Evolutionary conservation across 2,113 vertebrate species (phyloP), one percentile per base, ranked within the genome.

Genomic region (Sylvia atricapilla): DNA sequence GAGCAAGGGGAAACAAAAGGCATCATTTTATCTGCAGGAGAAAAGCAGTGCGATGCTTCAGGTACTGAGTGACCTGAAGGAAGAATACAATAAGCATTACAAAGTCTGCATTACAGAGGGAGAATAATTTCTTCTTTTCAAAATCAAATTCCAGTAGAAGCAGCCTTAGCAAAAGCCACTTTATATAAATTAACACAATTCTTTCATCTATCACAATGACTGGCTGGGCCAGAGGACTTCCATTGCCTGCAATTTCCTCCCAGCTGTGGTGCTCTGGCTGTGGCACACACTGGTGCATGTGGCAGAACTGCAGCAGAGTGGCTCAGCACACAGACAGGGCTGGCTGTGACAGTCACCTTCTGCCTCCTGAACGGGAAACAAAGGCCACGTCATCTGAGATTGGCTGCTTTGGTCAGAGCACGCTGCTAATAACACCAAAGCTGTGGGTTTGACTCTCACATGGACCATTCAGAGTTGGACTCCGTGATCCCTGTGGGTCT

Each of bases 81-180:
- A 64, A 66, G 82, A 67, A 59, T 27, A 63, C 94, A 91, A 84
- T 69, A 28, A 55, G 59, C 87, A 52, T 91, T 62, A 79, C 60
- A 13, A 86, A 74, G 59, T 66, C 79, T 84, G 78, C 81, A 56
- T 58, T 41, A 83, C 55, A 15, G 39, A 93, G 21, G 43, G 23
- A 91, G 68, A 93, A 95, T 77, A 77, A 84, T 88, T 93, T 77
- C 56, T 94, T 58, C 72, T 96, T 93, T 93, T 93, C 76, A 94
- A 91, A 95, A 93, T 77, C 78, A 79, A 88, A 96, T 94, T 88
- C 75, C 55, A 88, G 63, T 35, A 77, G 70, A 76, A 95, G 50
- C 89, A 95, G 93, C 85, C 78, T 86, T 67, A 74, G 87, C 59
- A 87, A 90, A 90, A 94, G 55, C n/a, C 75, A 67, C 63, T 93